A percentile compares a stretch with the other conserved stretches of the same genome.
phyloP scores from a whole-genome alignment of 2,797 vertebrate genomes.

The Lithobates sylvaticus region DNA sequence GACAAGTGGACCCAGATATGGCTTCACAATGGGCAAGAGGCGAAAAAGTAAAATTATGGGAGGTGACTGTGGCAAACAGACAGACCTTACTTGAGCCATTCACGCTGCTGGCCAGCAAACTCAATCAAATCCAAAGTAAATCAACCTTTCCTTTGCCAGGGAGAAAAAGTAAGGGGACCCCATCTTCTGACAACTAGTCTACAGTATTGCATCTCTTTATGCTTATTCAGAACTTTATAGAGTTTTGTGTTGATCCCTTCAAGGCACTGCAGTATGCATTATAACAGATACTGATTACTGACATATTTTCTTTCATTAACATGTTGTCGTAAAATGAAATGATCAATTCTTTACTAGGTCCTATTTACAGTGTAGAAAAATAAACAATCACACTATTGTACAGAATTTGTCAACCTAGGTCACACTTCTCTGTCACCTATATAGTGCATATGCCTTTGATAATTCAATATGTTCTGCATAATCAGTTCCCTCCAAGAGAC shows the following conservation, averaged over 20 bases:
- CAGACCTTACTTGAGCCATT: conserved; percentile 92
- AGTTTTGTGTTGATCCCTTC: background rate
- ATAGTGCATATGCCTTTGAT: background rate
- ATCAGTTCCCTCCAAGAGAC: background rate
- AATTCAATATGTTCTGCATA: background rate
- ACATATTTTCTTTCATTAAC: too few species aligned
- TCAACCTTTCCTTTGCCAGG: conserved; percentile 92
- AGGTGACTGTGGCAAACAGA: conserved; percentile 89
- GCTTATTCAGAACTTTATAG: background rate
- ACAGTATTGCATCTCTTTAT: background rate
- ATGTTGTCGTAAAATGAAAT: too few species aligned
- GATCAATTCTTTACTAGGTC: too few species aligned
- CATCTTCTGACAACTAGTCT: conserved; percentile 81
- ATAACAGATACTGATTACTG: background rate
- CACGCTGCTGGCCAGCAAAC: conserved; percentile 90
- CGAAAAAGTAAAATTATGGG: conserved; percentile 94
- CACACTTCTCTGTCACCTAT: background rate
- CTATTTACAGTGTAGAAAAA: too few species aligned
- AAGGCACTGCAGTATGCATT: too few species aligned
- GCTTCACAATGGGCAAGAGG: conserved; percentile 92
- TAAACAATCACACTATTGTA: too few species aligned
- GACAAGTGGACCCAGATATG: conserved; percentile 88
- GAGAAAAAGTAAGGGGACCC: conserved; percentile 89
- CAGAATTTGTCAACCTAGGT: background rate
- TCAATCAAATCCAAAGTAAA: conserved; percentile 95